phyloP scores from a whole-genome alignment of 2,888 invertebrate species.

The Nudaria mundana region DNA sequence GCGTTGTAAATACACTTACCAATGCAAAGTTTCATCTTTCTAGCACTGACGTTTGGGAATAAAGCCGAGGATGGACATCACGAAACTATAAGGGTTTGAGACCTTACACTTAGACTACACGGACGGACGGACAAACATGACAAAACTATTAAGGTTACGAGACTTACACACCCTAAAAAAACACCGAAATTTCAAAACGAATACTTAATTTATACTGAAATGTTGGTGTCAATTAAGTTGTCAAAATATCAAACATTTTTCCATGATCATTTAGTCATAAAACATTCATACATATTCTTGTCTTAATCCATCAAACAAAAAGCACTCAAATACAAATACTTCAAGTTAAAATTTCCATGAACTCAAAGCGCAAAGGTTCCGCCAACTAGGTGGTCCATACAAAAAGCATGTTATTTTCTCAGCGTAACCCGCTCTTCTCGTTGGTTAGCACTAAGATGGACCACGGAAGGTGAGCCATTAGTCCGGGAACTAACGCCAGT shows the following conservation, averaged over 20 bases:
- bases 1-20: too few relatives aligned
- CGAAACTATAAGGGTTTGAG: too few relatives aligned
- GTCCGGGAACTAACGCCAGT: constrained; percentile 49
- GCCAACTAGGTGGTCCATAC: constrained; percentile 30
- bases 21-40: too few relatives aligned
- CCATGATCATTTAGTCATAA: constrained; percentile 2
- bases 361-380: constrained; percentile 18
- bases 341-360: constrained; percentile 21
- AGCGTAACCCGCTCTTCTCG: constrained; percentile 29
- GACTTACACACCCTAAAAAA: too few relatives aligned
- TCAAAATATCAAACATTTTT: constrained; percentile 8
- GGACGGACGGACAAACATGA: too few relatives aligned
- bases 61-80: too few relatives aligned
- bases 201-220: constrained; percentile 4
- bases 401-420: constrained; percentile 29
- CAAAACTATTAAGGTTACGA: too few relatives aligned
- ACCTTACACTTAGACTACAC: too few relatives aligned
- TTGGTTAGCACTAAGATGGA: constrained; percentile 31
- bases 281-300: constrained; percentile 9
- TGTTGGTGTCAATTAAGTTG: constrained; percentile 12
- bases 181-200: not conserved
- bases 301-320: constrained; percentile 12
- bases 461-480: constrained; percentile 47
- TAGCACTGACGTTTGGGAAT: too few relatives aligned
- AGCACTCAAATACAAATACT: constrained; percentile 17